Conservation (phyloP, 2,888 invertebrate species). For the Aspidiotus rigidus region DNA sequence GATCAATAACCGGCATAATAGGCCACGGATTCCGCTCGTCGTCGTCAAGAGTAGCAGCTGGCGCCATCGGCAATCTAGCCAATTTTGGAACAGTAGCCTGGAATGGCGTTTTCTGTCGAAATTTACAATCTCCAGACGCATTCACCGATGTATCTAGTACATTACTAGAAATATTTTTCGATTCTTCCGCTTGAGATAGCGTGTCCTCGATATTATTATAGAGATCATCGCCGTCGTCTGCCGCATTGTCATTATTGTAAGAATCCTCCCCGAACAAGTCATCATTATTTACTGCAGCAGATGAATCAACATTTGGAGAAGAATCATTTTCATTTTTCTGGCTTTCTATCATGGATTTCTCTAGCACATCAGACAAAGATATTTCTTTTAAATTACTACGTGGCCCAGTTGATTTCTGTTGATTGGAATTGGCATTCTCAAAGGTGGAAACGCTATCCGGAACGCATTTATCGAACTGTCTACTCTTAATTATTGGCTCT, state of each 20-base stretch:
- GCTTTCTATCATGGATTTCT: constrained; percentile 6
- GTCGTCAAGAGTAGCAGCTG: constrained; percentile 17
- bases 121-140: not conserved
- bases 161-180: not conserved
- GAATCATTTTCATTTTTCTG: constrained; percentile 5
- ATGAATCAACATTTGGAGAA: not conserved
- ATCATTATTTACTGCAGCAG: not conserved
- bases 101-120: constrained; percentile 8
- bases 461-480: constrained; percentile 2
- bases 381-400: constrained; percentile 31
- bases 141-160: not conserved
- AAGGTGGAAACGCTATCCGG: not conserved
- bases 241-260: not conserved
- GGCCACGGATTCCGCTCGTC: constrained; percentile 28
- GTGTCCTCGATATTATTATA: constrained; percentile 21
- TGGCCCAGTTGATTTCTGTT: not conserved
- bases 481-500: constrained; percentile 3
- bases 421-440: not conserved
- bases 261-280: constrained; percentile 20
- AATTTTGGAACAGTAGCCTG: constrained; percentile 23
- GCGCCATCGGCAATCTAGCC: constrained; percentile 12
- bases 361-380: constrained; percentile 37
- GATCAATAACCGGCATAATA: constrained; percentile 19
- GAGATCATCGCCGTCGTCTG: constrained; percentile 16
- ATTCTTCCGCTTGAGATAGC: not conserved